A percentile compares a stretch with the other conserved stretches of the same genome.
These are phyloP conservation scores for Colletes latitarsis DNA, from an alignment of 1,140 invertebrate genomes.

Conservation along the genomic window DNA sequence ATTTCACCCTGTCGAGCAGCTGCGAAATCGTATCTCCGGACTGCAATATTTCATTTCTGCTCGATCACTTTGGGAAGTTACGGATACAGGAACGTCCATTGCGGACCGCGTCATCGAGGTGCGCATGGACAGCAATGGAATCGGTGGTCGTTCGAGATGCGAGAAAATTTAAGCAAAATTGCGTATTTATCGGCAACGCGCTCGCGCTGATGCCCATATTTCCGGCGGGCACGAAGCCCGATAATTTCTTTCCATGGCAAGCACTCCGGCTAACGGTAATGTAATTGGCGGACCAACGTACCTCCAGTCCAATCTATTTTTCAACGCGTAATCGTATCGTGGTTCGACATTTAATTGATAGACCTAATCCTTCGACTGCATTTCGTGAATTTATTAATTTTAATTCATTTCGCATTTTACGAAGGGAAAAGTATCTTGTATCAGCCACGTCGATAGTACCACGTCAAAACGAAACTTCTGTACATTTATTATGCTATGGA, in stretches of 20 bases:
- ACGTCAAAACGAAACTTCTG: no score
- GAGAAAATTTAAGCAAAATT: constrained; percentile 28
- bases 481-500: no score
- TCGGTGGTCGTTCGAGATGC: neutral
- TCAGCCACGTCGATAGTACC: no score
- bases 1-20: no score
- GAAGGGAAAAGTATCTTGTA: no score
- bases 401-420: no score
- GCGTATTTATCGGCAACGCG: constrained; percentile 7
- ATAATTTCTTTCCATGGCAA: constrained; percentile 24
- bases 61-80: constrained; percentile 12
- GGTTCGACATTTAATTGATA: neutral
- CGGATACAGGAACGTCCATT: neutral
- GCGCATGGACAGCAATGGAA: neutral
- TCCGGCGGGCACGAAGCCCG: neutral
- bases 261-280: neutral
- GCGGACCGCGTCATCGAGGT: neutral
- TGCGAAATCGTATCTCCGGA: neutral
- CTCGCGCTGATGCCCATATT: constrained; percentile 10
- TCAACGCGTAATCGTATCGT: constrained; percentile 10
- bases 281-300: neutral
- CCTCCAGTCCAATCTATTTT: neutral
- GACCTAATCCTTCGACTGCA: neutral
- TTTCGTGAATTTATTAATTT: no score
- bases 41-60: constrained; percentile 29